Conservation (phyloP, 2,797 vertebrate species). For the Chrosomus eos region DNA sequence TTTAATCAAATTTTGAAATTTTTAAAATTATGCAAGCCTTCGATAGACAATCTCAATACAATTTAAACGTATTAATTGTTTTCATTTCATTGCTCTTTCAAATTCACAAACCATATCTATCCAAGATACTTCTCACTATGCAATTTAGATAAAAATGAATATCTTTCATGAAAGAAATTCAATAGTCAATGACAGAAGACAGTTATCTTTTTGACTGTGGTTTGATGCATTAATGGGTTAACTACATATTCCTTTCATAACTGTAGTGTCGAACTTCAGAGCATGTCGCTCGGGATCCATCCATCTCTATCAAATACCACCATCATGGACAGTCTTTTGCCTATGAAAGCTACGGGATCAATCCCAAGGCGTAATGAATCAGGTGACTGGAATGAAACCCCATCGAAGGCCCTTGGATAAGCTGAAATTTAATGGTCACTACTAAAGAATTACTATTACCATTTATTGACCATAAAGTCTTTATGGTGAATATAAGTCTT, state of each 20-base stretch:
- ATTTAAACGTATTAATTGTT: too few species aligned
- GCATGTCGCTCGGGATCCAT: slow-evolving; percentile 20
- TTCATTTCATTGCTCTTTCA: too few species aligned
- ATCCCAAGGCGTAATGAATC: slow-evolving; percentile 9
- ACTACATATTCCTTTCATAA: slow-evolving; percentile 42
- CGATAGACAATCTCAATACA: too few species aligned
- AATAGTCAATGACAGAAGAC: neutral
- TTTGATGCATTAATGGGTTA: slow-evolving; percentile 48
- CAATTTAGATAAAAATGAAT: too few species aligned
- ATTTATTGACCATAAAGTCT: slow-evolving; percentile 37
- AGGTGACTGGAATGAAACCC: neutral
- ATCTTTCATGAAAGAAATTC: neutral
- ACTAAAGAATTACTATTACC: slow-evolving; percentile 41
- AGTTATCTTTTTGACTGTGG: slow-evolving; percentile 33
- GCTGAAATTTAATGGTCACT: slow-evolving; percentile 23
- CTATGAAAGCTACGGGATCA: slow-evolving; percentile 24
- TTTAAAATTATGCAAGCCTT: too few species aligned
- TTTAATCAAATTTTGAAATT: too few species aligned
- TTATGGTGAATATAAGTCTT: slow-evolving; percentile 31
- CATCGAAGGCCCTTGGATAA: neutral
- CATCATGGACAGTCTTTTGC: slow-evolving; percentile 30
- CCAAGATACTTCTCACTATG: too few species aligned
- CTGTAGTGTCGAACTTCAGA: slow-evolving; percentile 45
- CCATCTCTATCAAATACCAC: slow-evolving; percentile 48
- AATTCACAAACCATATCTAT: too few species aligned